A percentile compares a stretch with the other conserved stretches of the same genome.
Evolutionary conservation across 2,888 invertebrate genomes (phyloP).

Genomic region (Caenorhabditis japonica): DNA sequence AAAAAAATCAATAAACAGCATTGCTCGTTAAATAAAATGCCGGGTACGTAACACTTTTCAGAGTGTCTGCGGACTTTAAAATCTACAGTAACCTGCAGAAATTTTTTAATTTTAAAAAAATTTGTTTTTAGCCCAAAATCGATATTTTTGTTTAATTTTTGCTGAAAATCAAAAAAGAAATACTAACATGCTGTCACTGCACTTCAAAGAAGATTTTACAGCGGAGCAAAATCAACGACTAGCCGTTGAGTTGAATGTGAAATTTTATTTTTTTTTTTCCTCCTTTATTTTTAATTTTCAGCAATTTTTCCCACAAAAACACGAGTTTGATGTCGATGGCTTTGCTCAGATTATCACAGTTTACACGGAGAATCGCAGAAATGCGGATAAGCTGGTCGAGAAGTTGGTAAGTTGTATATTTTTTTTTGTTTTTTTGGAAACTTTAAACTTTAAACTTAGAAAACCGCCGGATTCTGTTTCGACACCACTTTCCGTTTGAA

Average conservation of each 20-base stretch:
- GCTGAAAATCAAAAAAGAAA: background rate
- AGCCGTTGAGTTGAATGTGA: slow-evolving; percentile 3
- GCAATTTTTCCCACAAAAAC: slow-evolving; percentile 1
- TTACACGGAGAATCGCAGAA: background rate
- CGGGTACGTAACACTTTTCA: slow-evolving; percentile 16
- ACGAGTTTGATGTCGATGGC: slow-evolving; percentile 2
- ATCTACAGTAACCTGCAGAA: slow-evolving; percentile 10
- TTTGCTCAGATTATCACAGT: slow-evolving; percentile 1
- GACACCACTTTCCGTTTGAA: too few species aligned
- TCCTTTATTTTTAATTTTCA: background rate
- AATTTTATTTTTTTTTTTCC: background rate
- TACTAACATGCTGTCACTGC: slow-evolving; percentile 17
- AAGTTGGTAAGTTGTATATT: slow-evolving; percentile 11
- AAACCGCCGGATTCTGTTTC: too few species aligned
- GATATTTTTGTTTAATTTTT: background rate
- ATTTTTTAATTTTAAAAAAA: slow-evolving; percentile 36
- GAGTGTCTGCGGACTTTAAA: background rate
- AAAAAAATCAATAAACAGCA: too few species aligned
- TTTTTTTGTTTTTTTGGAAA: too few species aligned
- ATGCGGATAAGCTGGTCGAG: background rate
- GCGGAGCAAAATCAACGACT: slow-evolving; percentile 4
- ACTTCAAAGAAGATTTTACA: slow-evolving; percentile 5
- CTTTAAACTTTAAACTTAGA: too few species aligned
- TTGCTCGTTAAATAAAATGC: slow-evolving; percentile 24
- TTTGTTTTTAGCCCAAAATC: background rate